Percentiles rank a stretch among this genome's conserved stretches.
These are phyloP conservation scores for Columbina picui DNA, from an alignment of 2,113 vertebrate species.

Conservation along the genomic window DNA sequence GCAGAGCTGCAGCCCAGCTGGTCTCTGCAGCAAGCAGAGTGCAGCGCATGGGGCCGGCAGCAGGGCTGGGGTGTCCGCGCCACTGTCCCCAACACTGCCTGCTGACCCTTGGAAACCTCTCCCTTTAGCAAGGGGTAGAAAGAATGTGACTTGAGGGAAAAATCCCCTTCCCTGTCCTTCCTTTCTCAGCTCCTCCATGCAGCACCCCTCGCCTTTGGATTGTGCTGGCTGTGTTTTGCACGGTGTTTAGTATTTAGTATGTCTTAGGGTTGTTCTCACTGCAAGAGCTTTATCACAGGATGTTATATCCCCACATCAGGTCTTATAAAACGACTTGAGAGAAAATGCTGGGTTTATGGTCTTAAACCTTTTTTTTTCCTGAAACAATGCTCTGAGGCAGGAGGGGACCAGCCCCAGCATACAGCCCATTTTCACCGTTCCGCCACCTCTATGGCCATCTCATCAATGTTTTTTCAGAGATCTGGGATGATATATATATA, in stretches of 20 bases:
- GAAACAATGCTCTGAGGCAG: neutral
- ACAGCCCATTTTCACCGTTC: neutral
- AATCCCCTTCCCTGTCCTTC: neutral
- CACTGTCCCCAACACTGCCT: neutral
- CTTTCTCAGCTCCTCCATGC: neutral
- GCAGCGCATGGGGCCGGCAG: neutral
- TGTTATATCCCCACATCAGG: neutral
- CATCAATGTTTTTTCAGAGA: neutral
- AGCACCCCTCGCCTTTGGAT: neutral
- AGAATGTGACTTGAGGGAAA: neutral
- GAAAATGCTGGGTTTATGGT: neutral
- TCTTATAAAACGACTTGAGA: neutral
- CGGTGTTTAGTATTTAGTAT: neutral
- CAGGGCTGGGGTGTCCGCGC: rapidly evolving
- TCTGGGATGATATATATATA: neutral
- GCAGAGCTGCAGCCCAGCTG: neutral
- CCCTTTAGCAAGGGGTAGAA: neutral
- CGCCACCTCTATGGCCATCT: neutral
- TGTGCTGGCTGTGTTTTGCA: neutral
- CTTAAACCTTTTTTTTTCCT: neutral
- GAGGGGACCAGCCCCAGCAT: neutral
- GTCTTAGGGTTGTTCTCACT: neutral
- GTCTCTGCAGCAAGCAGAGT: neutral
- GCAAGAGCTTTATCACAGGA: neutral
- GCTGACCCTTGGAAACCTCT: neutral